Evolutionary conservation across 2,888 invertebrate species (phyloP), one percentile per base, ranked within the genome.

Genomic region (Blomia tropicalis): DNA sequence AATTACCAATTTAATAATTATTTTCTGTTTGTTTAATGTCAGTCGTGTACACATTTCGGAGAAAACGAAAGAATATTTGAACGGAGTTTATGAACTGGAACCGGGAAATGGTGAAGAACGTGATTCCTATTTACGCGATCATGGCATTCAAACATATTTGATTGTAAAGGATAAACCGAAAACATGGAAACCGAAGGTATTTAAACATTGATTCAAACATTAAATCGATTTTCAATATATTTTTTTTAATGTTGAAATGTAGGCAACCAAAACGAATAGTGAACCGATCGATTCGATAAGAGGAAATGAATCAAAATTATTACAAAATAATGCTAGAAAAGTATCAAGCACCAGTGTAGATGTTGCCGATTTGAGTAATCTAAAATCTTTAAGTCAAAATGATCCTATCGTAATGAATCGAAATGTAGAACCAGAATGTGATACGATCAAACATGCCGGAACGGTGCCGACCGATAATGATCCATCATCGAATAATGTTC

Each of bases 31-130:
- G 25, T 22, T n/a, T 32, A 19, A 25, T 23, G 17, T 43, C 27
- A 93, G 93, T 7, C 83, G 92, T 61, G 92, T 96, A 1, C 96
- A 96, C 74, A 93, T 96, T 71, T 95, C 95, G 0, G 83, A 85
- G 69, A 84, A 88, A 4, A 93, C 95, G 0, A 76, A 85, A 36
- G 82, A 83, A 64, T 91, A 84, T 71, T 77, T 96, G 65, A 83
- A 85, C 70, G 86, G 84, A 7, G 84, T 86, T 11, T 96, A 93
- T 72, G 90, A 91, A 70, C 88, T 95, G 63, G 95, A 95, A 72
- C 85, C 87, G 0, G 95, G 95, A 0, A 81, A 85, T 69, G 95
- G 93, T 0, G 84, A 82, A 31, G 81, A 82, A 22, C 78, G 93
- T 58, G 85, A 90, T 74, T 78, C 82, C 62, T 92, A 87, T 76